Percentiles rank a stretch among this genome's conserved stretches.
These are phyloP conservation scores for Tarsius wallacei DNA, from an alignment of 2,797 vertebrate species.

Conservation along the genomic window DNA sequence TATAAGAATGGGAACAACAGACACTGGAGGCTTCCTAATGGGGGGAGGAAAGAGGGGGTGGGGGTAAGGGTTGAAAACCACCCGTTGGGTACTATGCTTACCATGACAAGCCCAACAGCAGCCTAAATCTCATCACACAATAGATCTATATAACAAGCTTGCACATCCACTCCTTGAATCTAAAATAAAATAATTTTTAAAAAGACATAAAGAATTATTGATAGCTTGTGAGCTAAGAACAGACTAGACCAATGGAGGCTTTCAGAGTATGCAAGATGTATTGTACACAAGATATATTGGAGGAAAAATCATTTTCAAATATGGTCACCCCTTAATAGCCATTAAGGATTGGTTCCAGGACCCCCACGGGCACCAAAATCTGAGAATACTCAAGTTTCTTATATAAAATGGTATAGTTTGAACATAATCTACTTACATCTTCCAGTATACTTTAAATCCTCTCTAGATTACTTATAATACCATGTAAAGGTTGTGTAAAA, in stretches of 20 bases:
- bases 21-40: no score
- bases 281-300: neutral
- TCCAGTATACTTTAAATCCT: neutral
- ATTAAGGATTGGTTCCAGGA: neutral
- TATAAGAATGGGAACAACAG: no score
- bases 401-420: neutral
- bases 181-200: no score
- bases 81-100: no score
- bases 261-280: neutral
- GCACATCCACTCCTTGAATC: no score
- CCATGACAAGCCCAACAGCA: no score
- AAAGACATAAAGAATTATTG: neutral
- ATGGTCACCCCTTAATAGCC: neutral
- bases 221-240: neutral
- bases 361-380: neutral
- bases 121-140: no score
- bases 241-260: neutral
- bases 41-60: no score
- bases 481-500: neutral
- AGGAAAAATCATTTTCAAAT: neutral
- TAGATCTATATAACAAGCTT: no score
- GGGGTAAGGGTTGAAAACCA: no score
- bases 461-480: neutral
- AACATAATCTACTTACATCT: neutral
- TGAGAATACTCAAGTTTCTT: neutral